Conservation (phyloP, 2,888 invertebrate genomes). For the Yponomeuta cagnagella region DNA sequence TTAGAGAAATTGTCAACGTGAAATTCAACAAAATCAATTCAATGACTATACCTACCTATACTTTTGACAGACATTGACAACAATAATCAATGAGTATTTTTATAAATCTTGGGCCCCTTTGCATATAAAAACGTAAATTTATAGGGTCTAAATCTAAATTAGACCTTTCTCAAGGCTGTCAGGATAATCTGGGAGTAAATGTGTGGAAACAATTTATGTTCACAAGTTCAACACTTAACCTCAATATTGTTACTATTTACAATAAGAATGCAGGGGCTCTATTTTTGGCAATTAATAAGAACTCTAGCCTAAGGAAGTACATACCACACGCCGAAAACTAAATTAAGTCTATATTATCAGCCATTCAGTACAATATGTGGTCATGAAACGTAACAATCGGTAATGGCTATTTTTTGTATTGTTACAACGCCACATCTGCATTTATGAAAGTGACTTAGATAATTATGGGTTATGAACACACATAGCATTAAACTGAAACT, state of each 20-base stretch:
- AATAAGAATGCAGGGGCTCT: slow-evolving; percentile 32
- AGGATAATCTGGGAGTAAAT: neutral
- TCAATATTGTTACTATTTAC: slow-evolving; percentile 55
- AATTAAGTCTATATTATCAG: neutral
- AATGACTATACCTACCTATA: neutral
- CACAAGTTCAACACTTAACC: slow-evolving; percentile 62
- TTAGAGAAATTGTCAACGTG: neutral
- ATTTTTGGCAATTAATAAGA: slow-evolving; percentile 19
- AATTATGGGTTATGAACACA: slow-evolving; percentile 19
- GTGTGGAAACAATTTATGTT: neutral
- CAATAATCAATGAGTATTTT: slow-evolving; percentile 8
- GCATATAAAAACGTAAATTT: neutral
- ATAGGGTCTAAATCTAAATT: neutral
- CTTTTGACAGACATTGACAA: slow-evolving; percentile 9
- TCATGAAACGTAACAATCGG: slow-evolving; percentile 71
- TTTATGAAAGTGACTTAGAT: slow-evolving; percentile 32
- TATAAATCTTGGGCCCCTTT: neutral
- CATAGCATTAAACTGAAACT: slow-evolving; percentile 20
- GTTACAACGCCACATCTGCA: slow-evolving; percentile 65
- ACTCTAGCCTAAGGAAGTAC: neutral
- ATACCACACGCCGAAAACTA: neutral
- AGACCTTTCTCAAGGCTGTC: neutral
- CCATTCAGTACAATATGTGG: slow-evolving; percentile 34
- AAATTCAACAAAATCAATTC: neutral
- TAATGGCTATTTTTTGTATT: slow-evolving; percentile 66